phyloP scores from a whole-genome alignment of 2,888 invertebrate genomes.

The Eupithecia pulchellata region DNA sequence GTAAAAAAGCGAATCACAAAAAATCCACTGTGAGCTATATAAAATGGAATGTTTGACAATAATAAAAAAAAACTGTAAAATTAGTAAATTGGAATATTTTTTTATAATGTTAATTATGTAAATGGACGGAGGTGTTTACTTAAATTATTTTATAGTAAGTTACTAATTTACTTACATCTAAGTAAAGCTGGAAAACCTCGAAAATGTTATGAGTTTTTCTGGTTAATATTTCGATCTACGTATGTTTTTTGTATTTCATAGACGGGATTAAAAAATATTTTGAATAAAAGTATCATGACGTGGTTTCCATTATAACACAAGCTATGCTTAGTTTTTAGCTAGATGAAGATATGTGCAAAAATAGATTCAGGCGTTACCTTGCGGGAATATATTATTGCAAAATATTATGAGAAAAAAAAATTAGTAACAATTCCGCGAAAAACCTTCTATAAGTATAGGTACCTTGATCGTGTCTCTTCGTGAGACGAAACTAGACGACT shows the following conservation, averaged over 20 bases:
- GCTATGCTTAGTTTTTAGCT: neutral
- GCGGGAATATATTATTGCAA: too few relatives aligned
- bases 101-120: neutral
- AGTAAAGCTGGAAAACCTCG: neutral
- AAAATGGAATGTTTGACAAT: slow-evolving; percentile 23
- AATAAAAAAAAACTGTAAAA: slow-evolving; percentile 26
- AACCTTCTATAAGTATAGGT: too few relatives aligned
- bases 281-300: neutral
- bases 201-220: neutral
- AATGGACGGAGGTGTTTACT: neutral
- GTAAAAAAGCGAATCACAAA: slow-evolving; percentile 40
- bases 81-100: neutral
- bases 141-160: neutral
- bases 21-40: slow-evolving; percentile 67
- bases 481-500: too few relatives aligned
- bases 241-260: neutral
- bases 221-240: neutral
- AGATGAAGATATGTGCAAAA: neutral
- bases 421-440: too few relatives aligned
- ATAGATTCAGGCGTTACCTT: too few relatives aligned
- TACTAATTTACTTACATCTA: neutral
- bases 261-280: neutral
- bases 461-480: too few relatives aligned
- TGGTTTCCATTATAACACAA: neutral
- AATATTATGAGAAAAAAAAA: too few relatives aligned